Base-by-base conservation (phyloP, 2,113 vertebrate genomes). In the Phaethon lepturus region DNA sequence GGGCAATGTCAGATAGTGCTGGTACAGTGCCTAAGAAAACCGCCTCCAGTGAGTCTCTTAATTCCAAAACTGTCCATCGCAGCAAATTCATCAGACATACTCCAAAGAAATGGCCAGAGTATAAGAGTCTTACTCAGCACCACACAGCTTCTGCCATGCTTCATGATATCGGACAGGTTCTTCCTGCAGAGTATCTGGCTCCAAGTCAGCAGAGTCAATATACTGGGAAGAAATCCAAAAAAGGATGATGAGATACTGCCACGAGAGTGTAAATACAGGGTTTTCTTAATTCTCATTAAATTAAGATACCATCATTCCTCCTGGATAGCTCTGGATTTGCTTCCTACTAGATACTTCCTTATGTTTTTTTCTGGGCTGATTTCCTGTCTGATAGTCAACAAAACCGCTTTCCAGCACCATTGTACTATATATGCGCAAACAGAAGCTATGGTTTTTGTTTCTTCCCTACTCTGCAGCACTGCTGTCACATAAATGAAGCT, bases 121-220 rank as follows among this genome's bases (percentile, higher is more conserved):
- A 26, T 20, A 23, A 44, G 40, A 13, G 13, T 33, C 99, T 99
- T 93, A 99, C 99, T 99, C 98, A 45, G 99, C 98, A 38, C 98
- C 99, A 86, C 99, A 99, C 18, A 99, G 99, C 58, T 99, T 99
- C 97, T 99, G 99, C 99, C 99, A 99, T 0, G 99, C 99, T 53
- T 99, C 99, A 1, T 99, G 99, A 96, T 99, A 99, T 50, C 99
- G 98, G 25, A 99, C 99, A 0, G 99, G 99, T 31, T 99, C 99
- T 14, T 99, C 99, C 95, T 99, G 98, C 93, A 99, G 95, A 25
- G 98, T 99, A 28, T 94, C 95, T 1, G 98, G 98, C 97, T 99
- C 99, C 98, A 99, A 42, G 97, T 99, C 98, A 6, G 99, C 99
- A 14, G 99, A 99, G 95, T 99, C 99, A 20, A 99, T 99, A 58